Evolutionary conservation across 2,113 vertebrate genomes (phyloP).

Genomic region (Prochilodus magdalenae): DNA sequence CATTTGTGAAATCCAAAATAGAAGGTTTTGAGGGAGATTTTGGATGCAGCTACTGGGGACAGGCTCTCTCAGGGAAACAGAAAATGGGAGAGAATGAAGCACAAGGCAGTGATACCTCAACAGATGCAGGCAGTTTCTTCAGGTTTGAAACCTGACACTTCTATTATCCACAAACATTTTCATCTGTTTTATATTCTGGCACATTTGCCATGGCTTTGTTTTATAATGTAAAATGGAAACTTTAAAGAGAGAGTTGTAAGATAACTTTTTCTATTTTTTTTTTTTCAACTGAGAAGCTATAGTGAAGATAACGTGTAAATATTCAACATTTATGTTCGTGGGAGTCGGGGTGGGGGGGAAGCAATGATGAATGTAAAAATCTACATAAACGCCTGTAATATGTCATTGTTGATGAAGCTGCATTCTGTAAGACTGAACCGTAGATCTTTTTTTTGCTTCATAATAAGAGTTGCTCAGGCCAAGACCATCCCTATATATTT

Average conservation of each 20-base stretch:
- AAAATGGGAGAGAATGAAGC: slow-evolving; percentile 9
- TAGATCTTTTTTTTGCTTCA: slow-evolving; percentile 38
- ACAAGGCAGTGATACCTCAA: slow-evolving; percentile 26
- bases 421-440: slow-evolving; percentile 2
- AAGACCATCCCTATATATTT: slow-evolving; percentile 3
- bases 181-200: slow-evolving; percentile 49
- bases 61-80: neutral
- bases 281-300: slow-evolving; percentile 70
- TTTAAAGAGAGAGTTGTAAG: slow-evolving; percentile 41
- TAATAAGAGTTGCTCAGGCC: slow-evolving; percentile 55
- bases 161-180: slow-evolving; percentile 59
- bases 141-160: slow-evolving; percentile 54
- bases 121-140: slow-evolving; percentile 39
- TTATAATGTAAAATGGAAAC: slow-evolving; percentile 69
- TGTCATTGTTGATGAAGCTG: slow-evolving; percentile 22
- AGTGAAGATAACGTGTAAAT: slow-evolving; percentile 69
- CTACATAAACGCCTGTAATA: slow-evolving; percentile 59
- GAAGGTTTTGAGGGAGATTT: neutral
- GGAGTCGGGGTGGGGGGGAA: slow-evolving; percentile 59
- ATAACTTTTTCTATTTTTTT: slow-evolving; percentile 55
- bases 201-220: slow-evolving; percentile 63
- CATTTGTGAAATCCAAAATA: neutral
- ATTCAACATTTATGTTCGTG: slow-evolving; percentile 72
- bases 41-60: neutral
- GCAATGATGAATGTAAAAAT: slow-evolving; percentile 79